Evolutionary conservation across 2,113 vertebrate species (phyloP), one percentile per base, ranked within the genome.

Genomic region (Spilogale gracilis): DNA sequence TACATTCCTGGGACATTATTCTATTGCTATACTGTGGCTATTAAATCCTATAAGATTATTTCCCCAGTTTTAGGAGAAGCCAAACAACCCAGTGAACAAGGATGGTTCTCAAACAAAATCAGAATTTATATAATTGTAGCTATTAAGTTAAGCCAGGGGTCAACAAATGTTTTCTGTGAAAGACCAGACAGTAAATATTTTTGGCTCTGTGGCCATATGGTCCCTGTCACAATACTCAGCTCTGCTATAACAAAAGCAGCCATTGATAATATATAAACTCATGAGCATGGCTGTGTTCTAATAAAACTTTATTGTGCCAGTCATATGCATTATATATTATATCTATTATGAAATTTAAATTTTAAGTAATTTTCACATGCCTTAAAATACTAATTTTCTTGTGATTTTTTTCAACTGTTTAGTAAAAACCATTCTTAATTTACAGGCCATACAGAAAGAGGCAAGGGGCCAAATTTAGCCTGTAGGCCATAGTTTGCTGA

Each of bases 361-460:
- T 85, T 38, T 80, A 52, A 27, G 17, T 88, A 94, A 76, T 90
- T 82, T 89, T 69, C 25, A 61, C 18, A 32, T 63, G 38, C 67
- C 38, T 83, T 91, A 9, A 95, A 93, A 84, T 92, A 78, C 18
- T 82, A 85, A 86, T 79, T 48, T 73, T 94, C 14, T 82, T 94
- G 96, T 61, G 32, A 61, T 86, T 89, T 95, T 83, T 63, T 78
- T 30, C 38, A 95, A 43, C 71, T 96, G 27, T 52, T 96, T 93
- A 60, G 21, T 56, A 54, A 80, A 97, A 97, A 56, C 20, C 18
- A 67, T 78, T 94, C 50, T 91, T 89, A 74, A 52, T 43, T 89
- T 97, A 38, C 43, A 54, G 27, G 6, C 27, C 16, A 18, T 78
- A 74, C 17, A 27, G 48, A 94, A 74, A 93, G 52, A 94, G 27